Percentiles rank a stretch among this genome's conserved stretches.
Evolutionary conservation across 1,140 invertebrate species (phyloP).

Genomic region (Plutomurus gul): DNA sequence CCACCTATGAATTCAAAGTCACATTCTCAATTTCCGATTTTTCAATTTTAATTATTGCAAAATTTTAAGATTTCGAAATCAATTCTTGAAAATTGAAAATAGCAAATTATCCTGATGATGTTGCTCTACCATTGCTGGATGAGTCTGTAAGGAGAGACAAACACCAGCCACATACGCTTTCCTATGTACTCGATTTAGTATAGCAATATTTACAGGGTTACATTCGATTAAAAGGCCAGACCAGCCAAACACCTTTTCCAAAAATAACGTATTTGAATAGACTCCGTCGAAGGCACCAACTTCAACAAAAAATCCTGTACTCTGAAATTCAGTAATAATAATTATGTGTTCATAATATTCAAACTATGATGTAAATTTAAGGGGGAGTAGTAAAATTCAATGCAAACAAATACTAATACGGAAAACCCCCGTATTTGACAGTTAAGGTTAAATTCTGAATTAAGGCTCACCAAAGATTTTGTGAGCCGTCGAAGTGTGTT

Average conservation of each 20-base stretch:
- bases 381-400: too few species aligned
- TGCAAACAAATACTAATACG: too few species aligned
- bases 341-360: neutral
- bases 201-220: neutral
- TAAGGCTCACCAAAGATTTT: neutral
- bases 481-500: neutral
- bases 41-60: too few species aligned
- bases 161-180: neutral
- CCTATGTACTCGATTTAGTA: neutral
- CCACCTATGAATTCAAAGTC: too few species aligned
- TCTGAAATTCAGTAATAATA: neutral
- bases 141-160: neutral
- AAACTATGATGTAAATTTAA: too few species aligned
- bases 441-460: neutral
- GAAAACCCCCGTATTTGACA: too few species aligned
- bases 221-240: neutral
- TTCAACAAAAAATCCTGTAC: neutral
- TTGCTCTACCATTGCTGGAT: neutral
- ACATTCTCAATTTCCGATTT: too few species aligned
- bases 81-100: too few species aligned
- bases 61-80: too few species aligned
- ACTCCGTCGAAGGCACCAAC: neutral
- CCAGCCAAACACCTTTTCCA: neutral
- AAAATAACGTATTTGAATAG: neutral
- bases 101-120: too few species aligned